phyloP scores from a whole-genome alignment of 23 tunicate species.

The Oikopleura dioica region DNA sequence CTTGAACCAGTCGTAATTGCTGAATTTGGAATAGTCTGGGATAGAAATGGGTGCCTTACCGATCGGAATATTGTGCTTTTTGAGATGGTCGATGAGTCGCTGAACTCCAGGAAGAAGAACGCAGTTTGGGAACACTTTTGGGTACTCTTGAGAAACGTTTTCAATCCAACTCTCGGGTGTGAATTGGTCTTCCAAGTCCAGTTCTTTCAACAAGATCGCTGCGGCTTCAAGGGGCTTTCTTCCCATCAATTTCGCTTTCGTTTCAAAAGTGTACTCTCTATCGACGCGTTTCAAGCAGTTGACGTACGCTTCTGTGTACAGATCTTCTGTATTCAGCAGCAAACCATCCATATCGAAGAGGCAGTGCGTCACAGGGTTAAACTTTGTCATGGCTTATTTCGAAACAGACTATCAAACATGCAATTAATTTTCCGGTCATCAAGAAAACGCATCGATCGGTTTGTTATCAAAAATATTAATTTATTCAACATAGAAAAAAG shows the following conservation, averaged over 20 bases:
- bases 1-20: constrained; percentile 26
- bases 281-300: not conserved
- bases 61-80: not conserved
- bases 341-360: constrained; percentile 3
- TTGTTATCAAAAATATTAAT: too few species aligned
- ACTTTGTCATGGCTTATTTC: constrained; percentile 10
- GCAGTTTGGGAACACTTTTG: not conserved
- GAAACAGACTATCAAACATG: too few species aligned
- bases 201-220: not conserved
- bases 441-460: too few species aligned
- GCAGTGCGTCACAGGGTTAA: not conserved
- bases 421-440: too few species aligned
- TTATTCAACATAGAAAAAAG: too few species aligned
- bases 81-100: not conserved
- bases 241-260: constrained; percentile 9
- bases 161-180: not conserved
- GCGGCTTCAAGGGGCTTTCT: constrained; percentile 13
- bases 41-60: too few species aligned
- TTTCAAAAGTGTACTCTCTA: not conserved
- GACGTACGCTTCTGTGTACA: not conserved
- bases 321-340: constrained; percentile 7
- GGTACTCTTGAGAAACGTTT: not conserved
- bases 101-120: not conserved
- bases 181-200: not conserved
- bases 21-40: too few species aligned